Evolutionary conservation across 2,888 invertebrate genomes (phyloP), one percentile per base, ranked within the genome.

Genomic region (Horisme vitalbata): DNA sequence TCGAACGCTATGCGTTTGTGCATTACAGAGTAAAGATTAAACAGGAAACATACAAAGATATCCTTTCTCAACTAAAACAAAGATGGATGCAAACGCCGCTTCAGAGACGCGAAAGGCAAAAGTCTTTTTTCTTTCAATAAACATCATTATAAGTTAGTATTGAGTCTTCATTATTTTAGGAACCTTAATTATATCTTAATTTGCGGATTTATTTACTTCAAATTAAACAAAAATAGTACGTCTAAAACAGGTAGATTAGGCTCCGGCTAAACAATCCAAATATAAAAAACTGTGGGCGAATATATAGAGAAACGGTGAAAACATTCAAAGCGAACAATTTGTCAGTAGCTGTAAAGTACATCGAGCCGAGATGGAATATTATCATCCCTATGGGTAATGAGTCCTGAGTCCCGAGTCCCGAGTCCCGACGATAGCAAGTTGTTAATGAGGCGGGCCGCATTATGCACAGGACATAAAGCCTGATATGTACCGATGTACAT

Each of bases 391-490:
- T 15, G 18, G 26, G 6, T 31, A 32, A 38, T 38, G 38, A 38
- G 23, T 28, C 4, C 15, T 9, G 26, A 26, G 26, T 26, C 10
- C 13, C 13, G 26, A n/a, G 2, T 23, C 10, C 26, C 7, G 32
- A 20, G 15, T 11, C 26, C 13, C 32, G 4, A 5, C 12, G 41
- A 30, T 31, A 31, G 12, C 31, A 12, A 11, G 30, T 20, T 12
- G 37, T 18, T 43, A 43, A 37, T 34, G 46, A 24, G 13, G 26
- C 37, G 28, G 28, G 28, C 18, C 27, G 36, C 48, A 45, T 45
- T 52, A 52, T 21, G 41, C 32, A 43, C 52, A 39, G 31, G 5
- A 48, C 52, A 57, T 59, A 58, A 63, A 58, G 48, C 37, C 47
- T 41, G 51, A 45, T 55, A 46, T 47, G 50, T 47, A 50, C 47